These are phyloP conservation scores for Choreutis nemorana DNA, from an alignment of 2,888 invertebrate species.

Conservation along the genomic window DNA sequence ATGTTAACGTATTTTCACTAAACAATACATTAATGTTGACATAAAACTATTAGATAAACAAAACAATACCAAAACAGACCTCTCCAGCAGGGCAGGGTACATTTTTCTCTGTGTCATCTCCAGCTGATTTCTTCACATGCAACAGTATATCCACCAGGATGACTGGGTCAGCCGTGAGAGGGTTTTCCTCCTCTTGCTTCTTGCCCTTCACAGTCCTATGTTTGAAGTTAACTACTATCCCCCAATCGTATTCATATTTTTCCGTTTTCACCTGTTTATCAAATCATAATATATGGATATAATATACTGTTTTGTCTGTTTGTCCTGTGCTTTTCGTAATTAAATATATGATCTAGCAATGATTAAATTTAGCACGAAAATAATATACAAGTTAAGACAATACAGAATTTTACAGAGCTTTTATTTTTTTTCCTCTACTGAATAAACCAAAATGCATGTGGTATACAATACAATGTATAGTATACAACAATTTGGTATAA, in stretches of 20 bases:
- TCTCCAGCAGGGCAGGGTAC: constrained; percentile 74
- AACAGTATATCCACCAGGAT: constrained; percentile 86
- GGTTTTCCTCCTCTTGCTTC: constrained; percentile 53
- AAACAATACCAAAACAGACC: constrained; percentile 32
- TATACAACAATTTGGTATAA: no score
- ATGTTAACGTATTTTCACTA: background rate
- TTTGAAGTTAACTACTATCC: constrained; percentile 91
- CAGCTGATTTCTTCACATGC: constrained; percentile 73
- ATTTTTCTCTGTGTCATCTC: constrained; percentile 66
- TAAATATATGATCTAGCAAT: no score
- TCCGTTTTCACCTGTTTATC: constrained; percentile 78
- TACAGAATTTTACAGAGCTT: no score
- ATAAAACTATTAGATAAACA: constrained; percentile 4
- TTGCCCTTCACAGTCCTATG: constrained; percentile 67
- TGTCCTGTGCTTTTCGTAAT: no score
- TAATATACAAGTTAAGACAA: no score
- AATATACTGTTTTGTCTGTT: no score
- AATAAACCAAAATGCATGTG: no score
- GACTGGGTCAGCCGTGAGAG: constrained; percentile 62
- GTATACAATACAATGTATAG: no score
- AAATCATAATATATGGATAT: background rate
- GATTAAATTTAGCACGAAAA: no score
- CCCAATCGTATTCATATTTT: constrained; percentile 94
- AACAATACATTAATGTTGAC: background rate
- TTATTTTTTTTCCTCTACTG: no score